These are phyloP conservation scores for Loris lydekkerianus DNA, from an alignment of 2,797 vertebrate species.

Conservation along the genomic window DNA sequence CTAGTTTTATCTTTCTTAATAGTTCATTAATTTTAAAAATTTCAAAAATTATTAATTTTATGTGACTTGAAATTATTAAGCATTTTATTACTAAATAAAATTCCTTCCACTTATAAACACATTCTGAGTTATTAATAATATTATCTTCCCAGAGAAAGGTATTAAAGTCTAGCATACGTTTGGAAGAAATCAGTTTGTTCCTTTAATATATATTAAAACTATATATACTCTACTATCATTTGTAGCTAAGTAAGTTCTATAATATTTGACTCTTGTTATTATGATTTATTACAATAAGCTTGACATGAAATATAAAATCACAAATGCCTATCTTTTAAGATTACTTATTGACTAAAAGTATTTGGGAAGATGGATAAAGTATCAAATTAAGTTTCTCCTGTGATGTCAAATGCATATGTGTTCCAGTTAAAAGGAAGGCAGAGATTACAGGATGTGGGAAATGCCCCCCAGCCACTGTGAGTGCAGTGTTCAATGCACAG, in stretches of 20 bases:
- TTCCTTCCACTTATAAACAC: neutral
- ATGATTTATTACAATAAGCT: neutral
- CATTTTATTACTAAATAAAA: constrained; percentile 52
- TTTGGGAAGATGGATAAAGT: neutral
- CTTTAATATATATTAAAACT: neutral
- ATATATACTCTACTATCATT: neutral
- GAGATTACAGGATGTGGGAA: constrained; percentile 83
- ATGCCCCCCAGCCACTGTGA: constrained; percentile 81
- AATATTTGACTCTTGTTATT: neutral
- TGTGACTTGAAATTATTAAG: constrained; percentile 40
- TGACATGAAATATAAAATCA: constrained; percentile 53
- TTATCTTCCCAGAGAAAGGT: neutral
- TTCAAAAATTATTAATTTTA: neutral
- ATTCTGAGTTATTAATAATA: neutral
- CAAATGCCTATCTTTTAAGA: neutral
- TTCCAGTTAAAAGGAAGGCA: constrained; percentile 86
- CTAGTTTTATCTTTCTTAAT: neutral
- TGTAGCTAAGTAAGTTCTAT: neutral
- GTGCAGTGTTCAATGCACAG: constrained; percentile 84
- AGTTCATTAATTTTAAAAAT: neutral
- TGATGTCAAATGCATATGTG: constrained; percentile 85
- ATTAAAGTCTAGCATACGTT: neutral
- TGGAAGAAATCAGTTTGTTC: constrained; percentile 37
- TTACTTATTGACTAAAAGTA: neutral
- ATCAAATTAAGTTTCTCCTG: neutral